Base-by-base conservation (phyloP, 2,113 vertebrate species). In the Eleginops maclovinus region DNA sequence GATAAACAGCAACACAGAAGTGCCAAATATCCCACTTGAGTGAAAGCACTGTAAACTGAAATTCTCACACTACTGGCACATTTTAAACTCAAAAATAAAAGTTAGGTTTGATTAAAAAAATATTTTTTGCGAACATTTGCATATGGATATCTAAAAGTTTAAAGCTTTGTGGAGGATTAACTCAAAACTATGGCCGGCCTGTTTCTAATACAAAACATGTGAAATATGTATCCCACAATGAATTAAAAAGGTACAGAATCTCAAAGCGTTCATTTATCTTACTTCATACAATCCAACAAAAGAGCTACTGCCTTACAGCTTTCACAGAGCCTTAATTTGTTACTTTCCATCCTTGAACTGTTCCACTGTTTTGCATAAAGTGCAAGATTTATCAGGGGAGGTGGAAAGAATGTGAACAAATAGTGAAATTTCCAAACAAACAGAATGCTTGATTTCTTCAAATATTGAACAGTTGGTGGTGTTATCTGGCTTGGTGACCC, bases 391-490 rank as follows among this genome's bases (percentile, higher is more conserved):
- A 68, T 77, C 85, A 55, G 72, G 82, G 87, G 78, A 78, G 80
- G 74, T 66, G 76, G 67, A 56, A 28, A 70, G 62, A 79, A 82
- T 64, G 61, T 14, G 50, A 89, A 85, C 88, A 91, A 88, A 92
- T 76, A 86, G 76, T 69, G 60, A 60, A 75, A 84, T 87, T 86
- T 85, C 78, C 8, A 83, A 91, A 90, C 75, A 87, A 89, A 91
- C 85, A 88, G 72, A 89, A 89, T 87, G 87, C 84, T 89, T 91
- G 88, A 92, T 92, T 92, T 90, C 84, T 86, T 91, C 90, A 93
- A 90, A 90, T 92, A 91, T 92, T 77, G 86, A 93, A 92, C 91
- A 92, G 92, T 92, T 92, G 92, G 92, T 85, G 89, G 90, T 93
- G 91, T 90, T 92, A 84, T 91, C 81, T 92, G 90, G 92, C 89